These are phyloP conservation scores for Megalonaias nervosa DNA, from an alignment of 1,140 invertebrate genomes.

Conservation along the genomic window DNA sequence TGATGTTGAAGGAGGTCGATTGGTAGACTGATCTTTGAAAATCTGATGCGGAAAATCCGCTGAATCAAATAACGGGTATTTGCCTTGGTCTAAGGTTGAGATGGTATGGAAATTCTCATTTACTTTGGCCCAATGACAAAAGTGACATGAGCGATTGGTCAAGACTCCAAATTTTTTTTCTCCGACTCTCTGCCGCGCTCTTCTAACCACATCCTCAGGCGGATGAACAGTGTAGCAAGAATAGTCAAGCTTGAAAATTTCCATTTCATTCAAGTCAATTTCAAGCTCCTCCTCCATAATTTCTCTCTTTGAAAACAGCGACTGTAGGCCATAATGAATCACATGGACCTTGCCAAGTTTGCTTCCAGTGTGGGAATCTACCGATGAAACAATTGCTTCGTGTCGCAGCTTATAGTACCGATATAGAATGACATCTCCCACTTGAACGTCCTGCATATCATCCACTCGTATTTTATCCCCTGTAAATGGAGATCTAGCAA, in stretches of 20 bases:
- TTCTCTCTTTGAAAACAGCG: constrained; percentile 3
- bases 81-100: too few species aligned
- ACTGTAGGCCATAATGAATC: constrained; percentile 9
- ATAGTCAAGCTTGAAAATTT: constrained; percentile 7
- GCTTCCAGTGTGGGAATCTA: neutral
- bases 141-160: constrained; percentile 25
- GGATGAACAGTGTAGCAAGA: neutral
- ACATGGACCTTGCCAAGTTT: constrained; percentile 1
- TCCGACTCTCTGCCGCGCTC: constrained; percentile 20
- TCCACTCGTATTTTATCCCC: neutral
- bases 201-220: constrained; percentile 2
- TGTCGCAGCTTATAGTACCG: neutral
- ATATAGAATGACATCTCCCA: constrained; percentile 16
- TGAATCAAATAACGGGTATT: too few species aligned
- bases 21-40: neutral
- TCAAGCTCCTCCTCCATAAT: constrained; percentile 2
- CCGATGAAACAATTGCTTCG: neutral
- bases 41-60: neutral
- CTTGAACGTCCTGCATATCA: neutral
- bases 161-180: constrained; percentile 23
- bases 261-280: constrained; percentile 9
- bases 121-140: constrained; percentile 29
- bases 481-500: constrained; percentile 12
- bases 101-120: neutral
- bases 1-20: constrained; percentile 1